These are phyloP conservation scores for Gorsachius magnificus DNA, from an alignment of 2,797 vertebrate species.

Conservation along the genomic window DNA sequence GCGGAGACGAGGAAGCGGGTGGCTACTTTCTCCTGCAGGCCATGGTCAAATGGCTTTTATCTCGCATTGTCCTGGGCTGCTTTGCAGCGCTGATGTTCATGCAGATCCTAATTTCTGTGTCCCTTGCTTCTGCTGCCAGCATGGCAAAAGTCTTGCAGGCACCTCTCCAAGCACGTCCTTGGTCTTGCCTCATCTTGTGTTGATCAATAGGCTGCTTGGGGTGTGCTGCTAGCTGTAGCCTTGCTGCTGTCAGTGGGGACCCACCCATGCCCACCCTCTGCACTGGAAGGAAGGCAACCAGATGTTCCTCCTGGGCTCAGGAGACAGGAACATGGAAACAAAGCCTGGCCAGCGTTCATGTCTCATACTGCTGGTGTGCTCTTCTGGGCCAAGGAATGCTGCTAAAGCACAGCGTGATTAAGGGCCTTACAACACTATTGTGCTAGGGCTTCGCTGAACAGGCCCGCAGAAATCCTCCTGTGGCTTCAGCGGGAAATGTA, in stretches of 20 bases:
- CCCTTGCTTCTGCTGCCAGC: slow-evolving; percentile 18
- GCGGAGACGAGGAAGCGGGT: neutral
- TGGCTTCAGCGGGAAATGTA: neutral
- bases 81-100: neutral
- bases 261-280: slow-evolving; percentile 62
- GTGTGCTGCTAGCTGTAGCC: slow-evolving; percentile 25
- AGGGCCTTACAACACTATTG: slow-evolving; percentile 39
- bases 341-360: slow-evolving; percentile 52
- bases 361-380: slow-evolving; percentile 49
- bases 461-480: neutral
- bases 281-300: slow-evolving; percentile 46
- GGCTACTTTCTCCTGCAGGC: neutral
- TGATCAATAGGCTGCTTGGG: slow-evolving; percentile 43
- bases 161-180: slow-evolving; percentile 52
- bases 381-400: slow-evolving; percentile 58
- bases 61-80: neutral
- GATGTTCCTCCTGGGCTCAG: slow-evolving; percentile 61
- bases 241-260: slow-evolving; percentile 30
- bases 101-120: neutral
- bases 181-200: slow-evolving; percentile 42
- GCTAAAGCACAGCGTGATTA: neutral
- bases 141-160: slow-evolving; percentile 38
- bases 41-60: neutral
- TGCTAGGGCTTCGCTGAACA: neutral
- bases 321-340: slow-evolving; percentile 60